These are phyloP conservation scores for Euthynnus affinis DNA, from an alignment of 2,797 vertebrate genomes.

Conservation along the genomic window DNA sequence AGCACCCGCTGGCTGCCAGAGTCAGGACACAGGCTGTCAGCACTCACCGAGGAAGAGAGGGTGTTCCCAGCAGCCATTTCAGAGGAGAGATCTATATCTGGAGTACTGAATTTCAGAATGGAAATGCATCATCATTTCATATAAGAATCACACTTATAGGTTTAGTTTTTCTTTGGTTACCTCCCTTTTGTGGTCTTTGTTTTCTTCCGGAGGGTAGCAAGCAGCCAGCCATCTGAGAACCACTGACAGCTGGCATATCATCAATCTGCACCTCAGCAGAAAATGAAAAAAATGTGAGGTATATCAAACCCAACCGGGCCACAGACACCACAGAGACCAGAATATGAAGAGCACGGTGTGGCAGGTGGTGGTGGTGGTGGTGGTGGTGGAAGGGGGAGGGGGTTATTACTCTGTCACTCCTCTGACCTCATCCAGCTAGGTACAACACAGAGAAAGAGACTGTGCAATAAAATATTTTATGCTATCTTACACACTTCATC, in stretches of 20 bases:
- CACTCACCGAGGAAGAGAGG: constrained; percentile 2
- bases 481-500: constrained; percentile 85
- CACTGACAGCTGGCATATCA: constrained; percentile 64
- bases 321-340: constrained; percentile 1
- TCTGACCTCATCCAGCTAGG: constrained; percentile 24
- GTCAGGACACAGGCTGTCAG: not conserved
- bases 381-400: no score
- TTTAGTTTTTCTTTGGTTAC: constrained; percentile 42
- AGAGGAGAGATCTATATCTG: constrained; percentile 7
- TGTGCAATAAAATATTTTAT: constrained; percentile 89
- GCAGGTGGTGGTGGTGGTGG: no score
- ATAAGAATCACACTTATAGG: constrained; percentile 47
- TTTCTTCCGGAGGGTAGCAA: constrained; percentile 83
- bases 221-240: constrained; percentile 74
- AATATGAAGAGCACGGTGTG: not conserved
- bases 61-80: constrained; percentile 29
- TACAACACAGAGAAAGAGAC: constrained; percentile 77
- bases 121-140: constrained; percentile 66
- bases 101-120: constrained; percentile 40
- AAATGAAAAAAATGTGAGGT: constrained; percentile 77
- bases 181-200: constrained; percentile 32
- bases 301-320: constrained; percentile 69
- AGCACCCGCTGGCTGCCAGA: not conserved
- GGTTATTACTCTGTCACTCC: not conserved
- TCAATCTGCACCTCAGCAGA: constrained; percentile 75